Base-by-base conservation (phyloP, 1,140 invertebrate genomes). In the Papilio polytes region DNA sequence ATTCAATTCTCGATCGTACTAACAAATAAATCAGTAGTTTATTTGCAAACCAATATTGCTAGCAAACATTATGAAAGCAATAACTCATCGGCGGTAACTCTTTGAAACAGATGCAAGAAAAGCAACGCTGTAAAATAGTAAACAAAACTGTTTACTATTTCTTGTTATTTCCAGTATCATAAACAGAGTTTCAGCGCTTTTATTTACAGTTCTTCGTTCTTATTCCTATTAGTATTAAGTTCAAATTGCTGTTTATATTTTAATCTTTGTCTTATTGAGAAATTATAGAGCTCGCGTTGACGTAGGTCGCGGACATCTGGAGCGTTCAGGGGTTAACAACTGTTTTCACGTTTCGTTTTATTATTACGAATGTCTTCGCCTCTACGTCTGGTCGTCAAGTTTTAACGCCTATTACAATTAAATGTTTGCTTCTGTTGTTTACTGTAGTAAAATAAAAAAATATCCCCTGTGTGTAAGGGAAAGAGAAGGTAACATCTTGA, bases 91-190 rank as follows among this genome's bases (percentile, higher is more conserved):
- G 77, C 41, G 53, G 77, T 46, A 78, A 78, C 59, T 46, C 77
- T 78, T 66, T 66, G 77, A 78, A 26, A 78, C 77, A 59, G 56
- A 66, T 20, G 36, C 44, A 78, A 22, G 48, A 48, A 51, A 80
- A 78, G 80, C 82, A 86, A 85, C 83, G 84, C 84, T 81, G 82
- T 80, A 80, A 82, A 83, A 87, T 85, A 87, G 84, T 88, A 88
- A 89, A 88, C 85, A 86, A 81, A 84, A 84, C 84, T 91, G 88
- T 90, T 90, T 90, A 90, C 86, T 85, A 88, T 88, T 86, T 84
- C 82, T 81, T 87, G 87, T 90, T 90, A 90, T 90, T 88, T 90
- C 84, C 85, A 87, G 86, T 85, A 87, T 85, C 81, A 87, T 88
- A 87, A 88, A 90, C 88, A 89, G 80, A 80, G 63, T 83, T 80